Evolutionary conservation across 2,113 vertebrate species (phyloP), one percentile per base, ranked within the genome.

Genomic region (Megalops atlanticus): DNA sequence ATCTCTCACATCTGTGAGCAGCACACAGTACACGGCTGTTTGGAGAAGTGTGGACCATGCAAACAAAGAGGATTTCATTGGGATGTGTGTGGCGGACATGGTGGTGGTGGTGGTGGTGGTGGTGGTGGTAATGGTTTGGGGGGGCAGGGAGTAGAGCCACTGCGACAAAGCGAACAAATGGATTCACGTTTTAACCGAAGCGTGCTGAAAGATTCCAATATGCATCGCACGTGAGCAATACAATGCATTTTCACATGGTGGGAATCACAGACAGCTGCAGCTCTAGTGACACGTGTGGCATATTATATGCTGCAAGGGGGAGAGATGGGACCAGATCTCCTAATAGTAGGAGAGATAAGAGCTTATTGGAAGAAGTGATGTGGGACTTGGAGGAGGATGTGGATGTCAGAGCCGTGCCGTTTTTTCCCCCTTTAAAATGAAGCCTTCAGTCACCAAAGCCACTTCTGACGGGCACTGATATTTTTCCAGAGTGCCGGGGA

Each of bases 381-480:
- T 90, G 87, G 88, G 91, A 91, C 91, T 93, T 93, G 93, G 89
- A 83, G 87, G 87, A 84, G 91, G 92, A 92, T 92, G 92, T 92
- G 91, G 88, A 88, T 91, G 43, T 10, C 43, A 45, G 43, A 14
- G 43, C 43, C 43, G 7, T 14, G 92, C 93, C 93, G 93, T 89
- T 92, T 73, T 89, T 91, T 76, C 89, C 91, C 86, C 88, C 87
- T 91, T 92, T 91, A 90, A 92, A 89, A 91, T 92, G 85, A 92
- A 91, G 89, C 89, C 92, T 89, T 89, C 90, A 92, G 92, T 91
- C 91, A 89, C 90, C 87, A 92, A 92, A 94, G 91, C 90, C 86
- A 86, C 89, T 92, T 88, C 87, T 91, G 90, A 93, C 91, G 89
- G 91, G 89, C 92, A 86, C 89, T 90, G 74, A 43, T 77, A 33